A percentile compares a stretch with the other conserved stretches of the same genome.
phyloP scores from a whole-genome alignment of 2,888 invertebrate genomes.

The Tetranychus piercei region DNA sequence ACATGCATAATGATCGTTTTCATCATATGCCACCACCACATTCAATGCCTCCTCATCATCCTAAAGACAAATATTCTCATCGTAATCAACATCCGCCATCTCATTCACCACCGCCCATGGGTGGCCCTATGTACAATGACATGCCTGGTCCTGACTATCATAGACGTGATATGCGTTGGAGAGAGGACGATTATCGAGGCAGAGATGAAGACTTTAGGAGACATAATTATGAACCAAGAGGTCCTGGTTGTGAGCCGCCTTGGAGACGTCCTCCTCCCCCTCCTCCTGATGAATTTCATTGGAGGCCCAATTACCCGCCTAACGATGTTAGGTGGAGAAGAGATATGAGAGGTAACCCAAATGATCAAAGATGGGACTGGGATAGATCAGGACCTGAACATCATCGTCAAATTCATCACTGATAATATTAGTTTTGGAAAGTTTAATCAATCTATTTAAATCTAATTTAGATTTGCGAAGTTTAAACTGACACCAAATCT shows the following conservation, averaged over 20 bases:
- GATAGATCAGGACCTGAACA: background rate
- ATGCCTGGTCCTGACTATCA: background rate
- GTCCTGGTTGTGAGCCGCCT: background rate
- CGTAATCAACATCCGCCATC: background rate
- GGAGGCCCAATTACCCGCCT: slow-evolving; percentile 1
- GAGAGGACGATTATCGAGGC: background rate
- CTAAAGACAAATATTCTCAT: background rate
- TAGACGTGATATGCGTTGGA: slow-evolving; percentile 2
- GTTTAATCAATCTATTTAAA: background rate
- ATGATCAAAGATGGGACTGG: slow-evolving; percentile 10
- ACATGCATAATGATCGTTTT: background rate
- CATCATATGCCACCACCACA: background rate
- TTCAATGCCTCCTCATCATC: background rate
- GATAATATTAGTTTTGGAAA: background rate
- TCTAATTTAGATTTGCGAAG: background rate
- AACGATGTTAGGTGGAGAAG: background rate
- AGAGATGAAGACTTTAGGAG: slow-evolving; percentile 9
- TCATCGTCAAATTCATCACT: background rate
- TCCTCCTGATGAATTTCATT: slow-evolving; percentile 9
- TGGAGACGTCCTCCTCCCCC: background rate
- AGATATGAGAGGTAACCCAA: background rate
- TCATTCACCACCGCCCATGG: background rate
- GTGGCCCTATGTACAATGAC: background rate
- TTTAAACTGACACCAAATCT: too few species aligned
- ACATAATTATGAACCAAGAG: background rate